Evolutionary conservation across 2,888 invertebrate species (phyloP).

Genomic region (Lampropteryx suffumata): DNA sequence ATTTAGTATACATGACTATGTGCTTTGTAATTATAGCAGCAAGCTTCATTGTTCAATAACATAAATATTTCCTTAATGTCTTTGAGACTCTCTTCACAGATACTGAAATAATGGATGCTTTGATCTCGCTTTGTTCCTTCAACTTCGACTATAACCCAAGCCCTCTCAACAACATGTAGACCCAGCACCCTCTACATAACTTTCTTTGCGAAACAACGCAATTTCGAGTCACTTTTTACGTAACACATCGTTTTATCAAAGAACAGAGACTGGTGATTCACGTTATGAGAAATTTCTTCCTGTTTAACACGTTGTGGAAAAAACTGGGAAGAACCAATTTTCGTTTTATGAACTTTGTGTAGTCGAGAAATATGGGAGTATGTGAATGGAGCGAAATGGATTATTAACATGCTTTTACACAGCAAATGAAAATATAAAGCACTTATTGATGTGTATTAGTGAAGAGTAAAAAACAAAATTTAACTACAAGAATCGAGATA

Average conservation of each 20-base stretch:
- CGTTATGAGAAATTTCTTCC: conserved; percentile 51
- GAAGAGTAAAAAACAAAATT: too few relatives aligned
- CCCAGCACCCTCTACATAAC: conserved; percentile 42
- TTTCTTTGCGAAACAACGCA: conserved; percentile 61
- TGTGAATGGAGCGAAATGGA: neutral
- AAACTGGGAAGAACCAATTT: conserved; percentile 4
- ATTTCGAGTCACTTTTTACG: conserved; percentile 59
- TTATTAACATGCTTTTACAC: too few relatives aligned
- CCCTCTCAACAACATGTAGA: conserved; percentile 39
- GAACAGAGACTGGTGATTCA: conserved; percentile 47
- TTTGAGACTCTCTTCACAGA: too few relatives aligned
- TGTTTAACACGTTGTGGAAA: conserved; percentile 36
- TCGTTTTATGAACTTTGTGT: neutral
- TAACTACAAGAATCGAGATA: too few relatives aligned
- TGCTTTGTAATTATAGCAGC: too few relatives aligned
- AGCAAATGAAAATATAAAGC: too few relatives aligned
- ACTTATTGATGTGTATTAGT: too few relatives aligned
- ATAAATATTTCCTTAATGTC: too few relatives aligned
- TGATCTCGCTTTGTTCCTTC: conserved; percentile 10
- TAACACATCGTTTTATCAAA: conserved; percentile 55
- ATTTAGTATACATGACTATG: too few relatives aligned
- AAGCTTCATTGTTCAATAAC: too few relatives aligned
- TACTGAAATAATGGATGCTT: neutral
- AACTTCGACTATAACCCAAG: conserved; percentile 33
- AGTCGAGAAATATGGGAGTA: neutral